Conservation (phyloP, 2,113 vertebrate species). For the Thalassoma bifasciatum region DNA sequence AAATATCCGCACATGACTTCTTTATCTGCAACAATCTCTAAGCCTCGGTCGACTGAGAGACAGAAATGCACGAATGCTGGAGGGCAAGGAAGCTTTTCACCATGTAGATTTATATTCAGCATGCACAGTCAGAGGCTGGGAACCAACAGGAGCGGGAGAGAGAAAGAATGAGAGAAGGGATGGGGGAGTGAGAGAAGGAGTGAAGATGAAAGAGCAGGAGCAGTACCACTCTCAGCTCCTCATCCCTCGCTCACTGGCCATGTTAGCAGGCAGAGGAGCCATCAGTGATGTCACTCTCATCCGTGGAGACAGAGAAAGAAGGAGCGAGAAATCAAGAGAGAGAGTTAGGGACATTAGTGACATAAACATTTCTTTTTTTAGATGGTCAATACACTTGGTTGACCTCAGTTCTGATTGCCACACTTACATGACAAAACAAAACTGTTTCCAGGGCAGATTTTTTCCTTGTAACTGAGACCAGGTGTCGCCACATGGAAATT, state of each 20-base stretch:
- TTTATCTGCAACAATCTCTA: constrained; percentile 50
- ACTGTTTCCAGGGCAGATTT: background rate
- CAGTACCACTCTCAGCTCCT: constrained; percentile 13
- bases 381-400: background rate
- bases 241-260: constrained; percentile 24
- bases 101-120: constrained; percentile 39
- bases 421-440: background rate
- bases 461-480: constrained; percentile 21
- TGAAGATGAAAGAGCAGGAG: constrained; percentile 4
- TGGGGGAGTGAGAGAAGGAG: background rate
- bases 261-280: constrained; percentile 31
- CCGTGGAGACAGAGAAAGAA: constrained; percentile 43
- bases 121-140: constrained; percentile 22
- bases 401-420: background rate
- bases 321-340: constrained; percentile 22
- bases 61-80: constrained; percentile 33
- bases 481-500: constrained; percentile 34
- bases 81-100: constrained; percentile 40
- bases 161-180: constrained; percentile 10
- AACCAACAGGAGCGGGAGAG: constrained; percentile 8
- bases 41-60: constrained; percentile 48
- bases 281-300: constrained; percentile 60
- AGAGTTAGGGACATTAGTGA: constrained; percentile 32
- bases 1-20: background rate
- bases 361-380: too few relatives aligned